Evolutionary conservation across 2,113 vertebrate species (phyloP).

Genomic region (Poeciliopsis prolifica): DNA sequence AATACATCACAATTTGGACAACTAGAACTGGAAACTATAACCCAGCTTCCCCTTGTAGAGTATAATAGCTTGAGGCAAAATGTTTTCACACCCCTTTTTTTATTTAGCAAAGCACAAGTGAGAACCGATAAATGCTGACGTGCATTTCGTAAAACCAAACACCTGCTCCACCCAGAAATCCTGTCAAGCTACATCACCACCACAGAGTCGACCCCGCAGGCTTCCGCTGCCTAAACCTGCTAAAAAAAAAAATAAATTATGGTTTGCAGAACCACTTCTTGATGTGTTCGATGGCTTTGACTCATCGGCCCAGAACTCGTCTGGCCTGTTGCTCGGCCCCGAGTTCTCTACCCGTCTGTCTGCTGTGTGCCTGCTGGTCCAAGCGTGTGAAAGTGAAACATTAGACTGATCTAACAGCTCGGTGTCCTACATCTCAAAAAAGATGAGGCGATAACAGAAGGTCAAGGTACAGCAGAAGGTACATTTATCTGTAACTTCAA

Average conservation of each 20-base stretch:
- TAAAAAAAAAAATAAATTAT: background rate
- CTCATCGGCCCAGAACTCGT: background rate
- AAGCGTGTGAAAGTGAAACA: conserved; percentile 8
- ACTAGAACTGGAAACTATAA: background rate
- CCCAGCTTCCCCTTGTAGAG: background rate
- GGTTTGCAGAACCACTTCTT: background rate
- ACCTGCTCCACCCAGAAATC: conserved; percentile 63
- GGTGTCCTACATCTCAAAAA: background rate
- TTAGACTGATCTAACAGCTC: background rate
- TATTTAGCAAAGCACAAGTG: background rate
- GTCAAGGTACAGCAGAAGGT: background rate
- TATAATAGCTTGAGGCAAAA: conserved; percentile 1
- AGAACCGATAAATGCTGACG: conserved; percentile 5
- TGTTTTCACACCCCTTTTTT: conserved; percentile 22
- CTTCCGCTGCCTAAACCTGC: background rate
- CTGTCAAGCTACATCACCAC: conserved; percentile 3
- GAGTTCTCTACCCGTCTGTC: background rate
- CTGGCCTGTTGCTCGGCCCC: background rate
- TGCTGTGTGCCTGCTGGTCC: background rate
- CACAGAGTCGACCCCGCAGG: background rate
- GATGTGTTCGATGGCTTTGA: background rate
- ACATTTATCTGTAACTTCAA: background rate
- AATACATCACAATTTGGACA: background rate
- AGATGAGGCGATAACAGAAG: background rate
- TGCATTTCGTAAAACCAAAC: conserved; percentile 32